These are phyloP conservation scores for Mugil cephalus DNA, from an alignment of 2,113 vertebrate species.

Conservation along the genomic window DNA sequence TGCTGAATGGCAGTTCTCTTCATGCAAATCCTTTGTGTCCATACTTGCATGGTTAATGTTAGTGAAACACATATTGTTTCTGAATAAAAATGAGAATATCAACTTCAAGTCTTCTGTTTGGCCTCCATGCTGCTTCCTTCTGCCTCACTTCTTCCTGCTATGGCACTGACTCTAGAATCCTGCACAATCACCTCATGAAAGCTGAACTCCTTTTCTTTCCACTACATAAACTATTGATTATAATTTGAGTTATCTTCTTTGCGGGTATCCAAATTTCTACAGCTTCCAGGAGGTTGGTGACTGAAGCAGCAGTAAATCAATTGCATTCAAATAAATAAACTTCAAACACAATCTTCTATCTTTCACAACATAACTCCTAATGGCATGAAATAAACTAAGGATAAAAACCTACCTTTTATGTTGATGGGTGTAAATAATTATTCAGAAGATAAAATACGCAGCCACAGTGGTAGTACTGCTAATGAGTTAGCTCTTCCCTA, in stretches of 20 bases:
- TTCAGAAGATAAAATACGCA: constrained; percentile 36
- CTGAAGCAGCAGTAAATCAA: background rate
- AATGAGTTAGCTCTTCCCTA: constrained; percentile 58
- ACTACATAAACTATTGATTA: background rate
- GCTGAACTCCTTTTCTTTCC: too few species aligned
- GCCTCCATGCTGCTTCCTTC: too few species aligned
- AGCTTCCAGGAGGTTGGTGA: background rate
- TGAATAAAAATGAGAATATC: too few species aligned
- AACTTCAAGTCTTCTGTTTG: too few species aligned
- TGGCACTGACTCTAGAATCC: too few species aligned
- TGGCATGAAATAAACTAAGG: constrained; percentile 4
- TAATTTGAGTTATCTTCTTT: background rate
- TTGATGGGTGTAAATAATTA: constrained; percentile 41
- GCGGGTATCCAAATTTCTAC: too few species aligned
- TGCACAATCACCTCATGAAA: too few species aligned
- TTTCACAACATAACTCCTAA: background rate
- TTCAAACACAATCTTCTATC: background rate
- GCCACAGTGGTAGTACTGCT: constrained; percentile 37
- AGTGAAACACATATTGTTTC: too few species aligned
- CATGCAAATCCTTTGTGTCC: too few species aligned
- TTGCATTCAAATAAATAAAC: background rate
- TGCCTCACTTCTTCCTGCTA: too few species aligned
- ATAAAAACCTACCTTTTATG: constrained; percentile 18
- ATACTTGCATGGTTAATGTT: too few species aligned
- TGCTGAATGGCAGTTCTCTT: too few species aligned